Conservation (phyloP, 1,140 invertebrate genomes). For the Cecropterus lyciades region DNA sequence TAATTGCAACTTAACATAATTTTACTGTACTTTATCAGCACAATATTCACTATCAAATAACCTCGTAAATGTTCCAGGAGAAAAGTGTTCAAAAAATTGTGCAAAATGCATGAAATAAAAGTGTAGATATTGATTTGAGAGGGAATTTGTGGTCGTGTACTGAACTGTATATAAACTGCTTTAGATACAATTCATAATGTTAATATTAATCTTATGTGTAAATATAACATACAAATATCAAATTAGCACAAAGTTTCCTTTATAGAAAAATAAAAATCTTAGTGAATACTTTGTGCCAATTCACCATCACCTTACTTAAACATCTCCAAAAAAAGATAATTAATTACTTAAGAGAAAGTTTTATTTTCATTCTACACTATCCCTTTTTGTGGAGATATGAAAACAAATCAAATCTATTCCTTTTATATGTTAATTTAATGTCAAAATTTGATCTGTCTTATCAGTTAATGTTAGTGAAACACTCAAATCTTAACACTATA, state of each 20-base stretch:
- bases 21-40: not conserved
- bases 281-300: constrained; percentile 34
- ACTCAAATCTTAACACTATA: constrained; percentile 56
- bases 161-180: constrained; percentile 31
- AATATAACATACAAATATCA: constrained; percentile 45
- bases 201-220: constrained; percentile 46
- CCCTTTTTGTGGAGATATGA: constrained; percentile 32
- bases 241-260: constrained; percentile 30
- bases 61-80: not conserved
- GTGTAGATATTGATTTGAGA: constrained; percentile 33
- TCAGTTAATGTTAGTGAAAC: constrained; percentile 52
- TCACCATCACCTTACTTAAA: constrained; percentile 44
- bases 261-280: not conserved
- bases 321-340: constrained; percentile 45
- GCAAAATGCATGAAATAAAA: constrained; percentile 13
- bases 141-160: constrained; percentile 20
- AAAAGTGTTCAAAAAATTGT: constrained; percentile 11
- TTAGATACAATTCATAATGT: constrained; percentile 39
- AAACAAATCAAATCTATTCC: constrained; percentile 35
- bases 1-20: not conserved
- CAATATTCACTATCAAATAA: too few relatives aligned
- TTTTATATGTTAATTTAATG: not conserved
- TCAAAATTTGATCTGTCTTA: constrained; percentile 25
- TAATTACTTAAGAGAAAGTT: not conserved
- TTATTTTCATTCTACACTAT: not conserved